A percentile compares a stretch with the other conserved stretches of the same genome.
These are phyloP conservation scores for Rhinella marina DNA, from an alignment of 2,797 vertebrate species.

Conservation along the genomic window DNA sequence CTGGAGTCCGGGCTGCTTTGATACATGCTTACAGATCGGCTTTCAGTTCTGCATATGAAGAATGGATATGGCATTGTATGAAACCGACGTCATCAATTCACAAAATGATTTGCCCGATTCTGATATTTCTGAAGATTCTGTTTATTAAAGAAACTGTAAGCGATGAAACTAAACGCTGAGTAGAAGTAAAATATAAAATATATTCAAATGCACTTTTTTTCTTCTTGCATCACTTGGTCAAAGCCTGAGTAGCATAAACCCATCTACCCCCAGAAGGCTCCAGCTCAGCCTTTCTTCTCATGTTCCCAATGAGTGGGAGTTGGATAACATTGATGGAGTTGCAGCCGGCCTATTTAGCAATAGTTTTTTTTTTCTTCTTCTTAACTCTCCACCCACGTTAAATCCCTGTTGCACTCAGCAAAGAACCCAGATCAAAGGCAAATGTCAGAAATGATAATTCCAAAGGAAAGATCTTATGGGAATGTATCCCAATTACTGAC, in stretches of 20 bases:
- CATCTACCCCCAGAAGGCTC: conserved; percentile 17
- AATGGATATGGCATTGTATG: no score
- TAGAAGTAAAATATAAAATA: neutral
- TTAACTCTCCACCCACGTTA: conserved; percentile 5
- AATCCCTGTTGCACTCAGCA: neutral
- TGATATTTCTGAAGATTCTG: neutral
- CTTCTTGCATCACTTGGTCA: fast-evolving
- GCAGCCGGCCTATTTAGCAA: conserved; percentile 28
- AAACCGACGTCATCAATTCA: neutral
- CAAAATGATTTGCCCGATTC: neutral
- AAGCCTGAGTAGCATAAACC: neutral
- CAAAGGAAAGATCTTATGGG: conserved; percentile 31
- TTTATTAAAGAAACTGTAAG: neutral
- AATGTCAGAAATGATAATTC: conserved; percentile 48
- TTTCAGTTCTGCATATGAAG: no score
- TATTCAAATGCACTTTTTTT: neutral
- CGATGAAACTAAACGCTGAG: neutral
- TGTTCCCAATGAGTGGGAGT: conserved; percentile 34
- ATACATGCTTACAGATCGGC: no score
- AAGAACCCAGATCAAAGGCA: conserved; percentile 17
- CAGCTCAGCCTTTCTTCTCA: neutral
- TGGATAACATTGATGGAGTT: neutral
- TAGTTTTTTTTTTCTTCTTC: neutral
- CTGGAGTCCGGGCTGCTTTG: no score
- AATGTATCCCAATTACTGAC: conserved; percentile 46